Evolutionary conservation across 2,113 vertebrate genomes (phyloP), one percentile per base, ranked within the genome.

Genomic region (Tichodroma muraria): DNA sequence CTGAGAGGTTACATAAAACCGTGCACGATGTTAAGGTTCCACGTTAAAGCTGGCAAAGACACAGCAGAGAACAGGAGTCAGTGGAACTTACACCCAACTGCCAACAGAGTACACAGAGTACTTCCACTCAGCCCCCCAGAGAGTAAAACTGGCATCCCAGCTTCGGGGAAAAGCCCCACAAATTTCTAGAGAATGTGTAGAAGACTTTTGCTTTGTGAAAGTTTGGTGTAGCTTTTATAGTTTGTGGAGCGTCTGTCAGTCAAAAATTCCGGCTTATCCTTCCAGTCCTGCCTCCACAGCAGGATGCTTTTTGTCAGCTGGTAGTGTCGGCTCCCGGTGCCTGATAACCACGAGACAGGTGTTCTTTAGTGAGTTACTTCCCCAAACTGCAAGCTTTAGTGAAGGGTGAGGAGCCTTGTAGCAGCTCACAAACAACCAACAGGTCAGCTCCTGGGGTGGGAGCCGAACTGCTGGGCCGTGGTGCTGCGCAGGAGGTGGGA

Each of bases 391-490:
- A 27, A 42, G 31, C 7, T 44, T 8, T 15, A 14, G 45, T 33
- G 53, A 22, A 52, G 61, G 61, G 25, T 0, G 6, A 33, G 53
- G 8, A 52, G 63, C 38, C 52, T 31, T 27, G 44, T 37, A 44
- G 1, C 61, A 44, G 53, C 21, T 15, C 4, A 17, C 17, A 57
- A 31, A 16, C 35, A 27, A n/a, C 16, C 20, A 24, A 0, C 35
- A 27, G 61, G 1, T 2, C 1, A 44, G 6, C 18, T 21, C 30
- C 33, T 15, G 53, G 35, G 71, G 7, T 1, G 4, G 35, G 35
- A 35, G 30, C 6, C 0, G 12, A 49, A 15, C 42, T 57, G 35
- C 15, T n/a, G n/a, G n/a, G n/a, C n/a, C n/a, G n/a, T n/a, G n/a
- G n/a, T n/a, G n/a, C 40, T 52, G 44, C 27, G 7, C 13, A 1